Conservation (phyloP, 1,140 invertebrate genomes). For the Antheraea pernyi region DNA sequence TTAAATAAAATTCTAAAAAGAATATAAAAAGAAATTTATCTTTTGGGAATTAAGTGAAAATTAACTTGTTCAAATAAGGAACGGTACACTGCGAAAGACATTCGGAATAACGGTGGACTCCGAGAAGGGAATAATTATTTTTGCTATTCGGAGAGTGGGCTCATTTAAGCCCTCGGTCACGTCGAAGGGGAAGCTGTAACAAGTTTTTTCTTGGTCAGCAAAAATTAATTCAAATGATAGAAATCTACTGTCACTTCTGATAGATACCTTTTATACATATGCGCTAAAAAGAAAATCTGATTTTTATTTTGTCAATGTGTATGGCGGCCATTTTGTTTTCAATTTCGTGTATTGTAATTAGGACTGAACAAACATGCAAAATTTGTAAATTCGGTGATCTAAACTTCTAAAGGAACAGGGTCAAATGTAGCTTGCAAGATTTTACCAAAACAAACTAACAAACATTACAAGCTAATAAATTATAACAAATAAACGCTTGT, state of each 20-base stretch:
- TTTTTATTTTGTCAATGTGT: no score
- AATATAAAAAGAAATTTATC: not conserved
- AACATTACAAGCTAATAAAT: no score
- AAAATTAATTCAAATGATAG: slow-evolving; percentile 34
- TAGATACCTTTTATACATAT: no score
- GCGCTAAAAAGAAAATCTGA: no score
- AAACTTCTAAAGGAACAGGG: no score
- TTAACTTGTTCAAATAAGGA: slow-evolving; percentile 27
- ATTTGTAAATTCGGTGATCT: no score
- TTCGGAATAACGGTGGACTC: slow-evolving; percentile 22
- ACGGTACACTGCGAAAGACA: slow-evolving; percentile 20
- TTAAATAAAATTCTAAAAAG: not conserved
- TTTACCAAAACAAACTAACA: no score
- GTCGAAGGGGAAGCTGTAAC: slow-evolving; percentile 22
- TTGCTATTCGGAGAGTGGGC: slow-evolving; percentile 22
- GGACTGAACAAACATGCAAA: no score
- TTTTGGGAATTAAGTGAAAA: slow-evolving; percentile 20
- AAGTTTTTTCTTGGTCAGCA: slow-evolving; percentile 32
- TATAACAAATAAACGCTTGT: no score
- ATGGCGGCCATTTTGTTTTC: no score
- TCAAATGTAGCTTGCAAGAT: no score
- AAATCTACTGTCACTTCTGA: slow-evolving; percentile 22
- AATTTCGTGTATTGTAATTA: no score
- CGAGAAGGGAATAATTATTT: slow-evolving; percentile 29
- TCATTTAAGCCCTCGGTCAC: slow-evolving; percentile 30